These are phyloP conservation scores for Dasyornis broadbenti DNA, from an alignment of 2,113 vertebrate genomes.

Conservation along the genomic window DNA sequence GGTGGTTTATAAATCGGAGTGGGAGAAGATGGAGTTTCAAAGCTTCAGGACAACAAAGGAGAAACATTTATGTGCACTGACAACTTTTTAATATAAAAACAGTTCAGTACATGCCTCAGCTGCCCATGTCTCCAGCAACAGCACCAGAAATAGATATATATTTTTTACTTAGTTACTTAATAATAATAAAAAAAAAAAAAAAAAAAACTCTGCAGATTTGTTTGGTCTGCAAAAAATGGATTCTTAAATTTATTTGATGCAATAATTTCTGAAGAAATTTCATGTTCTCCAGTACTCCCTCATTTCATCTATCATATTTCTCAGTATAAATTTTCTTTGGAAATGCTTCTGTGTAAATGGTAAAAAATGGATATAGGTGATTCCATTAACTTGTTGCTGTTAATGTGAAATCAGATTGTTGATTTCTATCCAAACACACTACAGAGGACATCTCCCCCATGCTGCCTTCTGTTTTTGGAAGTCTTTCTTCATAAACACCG, in stretches of 20 bases:
- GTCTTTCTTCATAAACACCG: background rate
- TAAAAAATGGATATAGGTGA: background rate
- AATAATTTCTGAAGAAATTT: background rate
- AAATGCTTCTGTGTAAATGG: background rate
- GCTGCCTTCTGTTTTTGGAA: background rate
- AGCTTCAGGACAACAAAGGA: background rate
- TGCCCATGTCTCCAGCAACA: background rate
- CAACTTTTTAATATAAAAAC: background rate
- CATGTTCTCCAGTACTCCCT: background rate
- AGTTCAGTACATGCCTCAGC: background rate
- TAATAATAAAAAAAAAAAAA: too few relatives aligned
- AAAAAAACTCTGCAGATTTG: background rate
- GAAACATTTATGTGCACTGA: background rate
- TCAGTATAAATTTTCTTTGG: background rate
- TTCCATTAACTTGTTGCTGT: background rate
- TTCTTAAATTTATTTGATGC: background rate
- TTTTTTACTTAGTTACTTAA: background rate
- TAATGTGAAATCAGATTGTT: background rate
- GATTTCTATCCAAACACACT: background rate
- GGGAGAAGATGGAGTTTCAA: background rate
- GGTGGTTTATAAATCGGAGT: background rate
- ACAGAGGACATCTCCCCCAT: background rate
- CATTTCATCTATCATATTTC: background rate
- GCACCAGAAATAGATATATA: background rate
- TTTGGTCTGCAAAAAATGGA: background rate